Evolutionary conservation across 2,888 invertebrate genomes (phyloP).

Genomic region (Plagiodera versicolora): DNA sequence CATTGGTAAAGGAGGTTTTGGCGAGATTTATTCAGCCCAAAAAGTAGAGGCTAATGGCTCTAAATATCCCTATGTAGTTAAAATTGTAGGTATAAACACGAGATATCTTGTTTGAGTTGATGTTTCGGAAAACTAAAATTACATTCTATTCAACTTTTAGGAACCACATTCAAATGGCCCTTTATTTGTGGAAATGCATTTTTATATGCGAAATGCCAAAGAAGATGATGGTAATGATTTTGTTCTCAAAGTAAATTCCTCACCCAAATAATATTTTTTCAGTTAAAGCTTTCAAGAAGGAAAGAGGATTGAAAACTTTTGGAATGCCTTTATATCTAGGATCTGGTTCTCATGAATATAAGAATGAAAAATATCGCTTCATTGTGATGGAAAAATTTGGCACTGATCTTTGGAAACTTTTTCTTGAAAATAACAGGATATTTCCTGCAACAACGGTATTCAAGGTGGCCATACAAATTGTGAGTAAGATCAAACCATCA

Average conservation of each 20-base stretch:
- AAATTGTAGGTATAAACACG: conserved; percentile 67
- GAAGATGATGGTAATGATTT: conserved; percentile 67
- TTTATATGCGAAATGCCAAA: conserved; percentile 78
- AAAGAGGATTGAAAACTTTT: conserved; percentile 68
- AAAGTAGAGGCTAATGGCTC: conserved; percentile 57
- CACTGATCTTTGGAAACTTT: conserved; percentile 79
- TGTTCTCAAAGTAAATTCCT: background rate
- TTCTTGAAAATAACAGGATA: conserved; percentile 64
- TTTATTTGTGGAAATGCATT: conserved; percentile 90
- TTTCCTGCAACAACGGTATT: conserved; percentile 77
- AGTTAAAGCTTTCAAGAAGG: conserved; percentile 73
- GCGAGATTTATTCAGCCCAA: conserved; percentile 87
- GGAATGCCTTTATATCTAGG: conserved; percentile 86
- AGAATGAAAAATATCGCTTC: conserved; percentile 82
- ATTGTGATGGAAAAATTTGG: conserved; percentile 88
- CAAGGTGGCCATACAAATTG: conserved; percentile 82
- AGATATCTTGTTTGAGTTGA: background rate
- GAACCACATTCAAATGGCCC: conserved; percentile 94
- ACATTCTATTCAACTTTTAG: conserved; percentile 53
- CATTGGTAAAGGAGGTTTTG: conserved; percentile 91
- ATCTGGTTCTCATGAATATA: conserved; percentile 79
- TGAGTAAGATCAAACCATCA: conserved; percentile 52
- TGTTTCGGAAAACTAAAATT: background rate
- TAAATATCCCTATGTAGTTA: conserved; percentile 70
- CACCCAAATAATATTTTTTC: conserved; percentile 35